Base-by-base conservation (phyloP, 1,140 invertebrate species). In the Drosophila tsacasi region DNA sequence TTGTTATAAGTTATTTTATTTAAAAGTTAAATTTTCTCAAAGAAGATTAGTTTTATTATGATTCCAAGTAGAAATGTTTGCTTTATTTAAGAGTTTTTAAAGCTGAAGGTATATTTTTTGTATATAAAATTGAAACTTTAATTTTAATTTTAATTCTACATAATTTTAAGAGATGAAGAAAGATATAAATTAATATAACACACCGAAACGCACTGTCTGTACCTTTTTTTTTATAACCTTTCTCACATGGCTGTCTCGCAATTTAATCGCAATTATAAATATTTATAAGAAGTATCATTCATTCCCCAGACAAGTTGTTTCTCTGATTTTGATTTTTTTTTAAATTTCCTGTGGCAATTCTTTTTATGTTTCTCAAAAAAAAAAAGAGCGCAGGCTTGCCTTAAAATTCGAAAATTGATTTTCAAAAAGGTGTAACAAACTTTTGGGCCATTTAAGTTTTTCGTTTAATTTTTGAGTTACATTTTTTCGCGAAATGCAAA, bases 201-300 rank as follows among this genome's bases (percentile, higher is more conserved):
- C 44, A 60, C 52, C 25, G 69, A 46, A 60, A 49, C 58, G 32
- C 60, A 47, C 58, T 54, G 57, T 78, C 62, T 35, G 5, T 47
- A 8, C 23, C 21, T n/a, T 10, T 57, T 47, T 21, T 27, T 10
- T 47, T 47, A 39, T 37, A 42, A 25, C 23, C 68, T 59, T 72
- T 71, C 69, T 42, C 69, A 57, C 54, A 72, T 47, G 19, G 32
- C 49, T 59, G 66, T 47, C 52, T 55, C 58, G 64, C 64, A 79
- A 60, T 59, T 76, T 71, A 72, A 76, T 66, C 32, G 64, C 65
- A 67, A 80, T 76, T 83, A 80, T 83, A 83, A 84, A 80, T 83
- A 84, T 80, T 84, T 84, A 83, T 84, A 67, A 74, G 65, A 13
- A 72, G 32, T 54, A 66, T n/a, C 3, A 25, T 25, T 25, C 12